Evolutionary conservation across 1,140 invertebrate species (phyloP), one percentile per base, ranked within the genome.

Genomic region (Acromyrmex heyeri): DNA sequence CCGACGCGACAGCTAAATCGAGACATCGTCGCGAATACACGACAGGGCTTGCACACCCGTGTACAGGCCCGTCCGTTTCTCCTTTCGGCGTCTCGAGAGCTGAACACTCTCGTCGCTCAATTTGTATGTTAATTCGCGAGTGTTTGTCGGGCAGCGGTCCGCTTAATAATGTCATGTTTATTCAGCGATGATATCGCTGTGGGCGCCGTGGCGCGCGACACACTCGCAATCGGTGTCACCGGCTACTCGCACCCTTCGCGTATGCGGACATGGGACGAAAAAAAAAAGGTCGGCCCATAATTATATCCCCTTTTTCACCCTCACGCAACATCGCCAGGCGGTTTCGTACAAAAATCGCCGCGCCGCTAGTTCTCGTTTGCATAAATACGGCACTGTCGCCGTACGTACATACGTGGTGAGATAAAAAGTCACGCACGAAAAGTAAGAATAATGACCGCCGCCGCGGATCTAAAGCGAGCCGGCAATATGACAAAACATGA

Each of bases 131-230:
- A 95, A 95, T 95, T 95, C 91, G 92, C 93, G 92, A 93, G 92
- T 93, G 94, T 94, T 95, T 94, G 92, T 92, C 92, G 94, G 92
- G 90, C 94, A 94, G 92, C 93, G 94, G 94, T 94, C 91, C 94
- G 94, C 94, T 95, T 95, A 95, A 95, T 95, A 95, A 95, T 95
- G 94, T 95, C 95, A 95, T 95, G 95, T 95, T 95, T 95, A 95
- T 95, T 95, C 94, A 95, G 94, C 92, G 94, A 95, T 94, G 92
- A 95, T 95, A 95, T 94, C 92, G 94, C 94, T 89, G 92, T 92
- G 92, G 91, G 93, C 93, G 89, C 90, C 91, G 87, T 92, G 93
- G 91, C 93, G 90, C 88, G 91, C 91, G 92, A 90, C 92, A 90
- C 89, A 91, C 91, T 92, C 91, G 91, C 90, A 86, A 92, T 93